Evolutionary conservation across 2,888 invertebrate genomes (phyloP).

Genomic region (Dasysyrphus albostriatus): DNA sequence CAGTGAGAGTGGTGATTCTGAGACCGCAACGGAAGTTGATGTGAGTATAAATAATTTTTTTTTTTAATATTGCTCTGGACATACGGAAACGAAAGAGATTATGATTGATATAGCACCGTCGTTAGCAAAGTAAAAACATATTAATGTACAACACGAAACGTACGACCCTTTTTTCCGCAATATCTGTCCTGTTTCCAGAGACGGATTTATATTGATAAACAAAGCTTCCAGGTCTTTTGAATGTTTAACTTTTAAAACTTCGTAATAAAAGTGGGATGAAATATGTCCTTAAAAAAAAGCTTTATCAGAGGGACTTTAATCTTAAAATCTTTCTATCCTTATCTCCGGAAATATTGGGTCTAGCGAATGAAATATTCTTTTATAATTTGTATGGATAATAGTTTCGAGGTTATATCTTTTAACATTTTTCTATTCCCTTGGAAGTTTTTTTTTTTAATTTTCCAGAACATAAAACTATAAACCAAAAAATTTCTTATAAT

Average conservation of each 20-base stretch:
- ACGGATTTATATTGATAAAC: not conserved
- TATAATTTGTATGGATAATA: no score
- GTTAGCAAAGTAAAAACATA: not conserved
- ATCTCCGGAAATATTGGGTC: no score
- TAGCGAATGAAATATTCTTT: no score
- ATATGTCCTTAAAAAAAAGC: no score
- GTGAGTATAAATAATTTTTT: conserved; percentile 83
- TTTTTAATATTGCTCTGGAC: not conserved
- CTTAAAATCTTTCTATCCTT: no score
- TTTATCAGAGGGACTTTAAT: no score
- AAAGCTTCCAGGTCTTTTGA: not conserved
- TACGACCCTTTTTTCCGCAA: not conserved
- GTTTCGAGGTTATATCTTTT: no score
- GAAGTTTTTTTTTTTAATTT: no score
- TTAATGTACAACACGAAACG: not conserved
- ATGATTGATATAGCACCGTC: conserved; percentile 37
- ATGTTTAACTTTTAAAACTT: not conserved
- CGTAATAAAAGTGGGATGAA: no score
- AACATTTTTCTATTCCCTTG: no score
- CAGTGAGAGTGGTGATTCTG: conserved; percentile 87
- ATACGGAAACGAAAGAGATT: not conserved
- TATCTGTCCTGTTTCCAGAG: not conserved
- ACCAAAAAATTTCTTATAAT: no score
- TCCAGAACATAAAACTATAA: no score
- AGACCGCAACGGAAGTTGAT: conserved; percentile 89